These are phyloP conservation scores for Lagocephalus sceleratus DNA, from an alignment of 2,797 vertebrate genomes.

Conservation along the genomic window DNA sequence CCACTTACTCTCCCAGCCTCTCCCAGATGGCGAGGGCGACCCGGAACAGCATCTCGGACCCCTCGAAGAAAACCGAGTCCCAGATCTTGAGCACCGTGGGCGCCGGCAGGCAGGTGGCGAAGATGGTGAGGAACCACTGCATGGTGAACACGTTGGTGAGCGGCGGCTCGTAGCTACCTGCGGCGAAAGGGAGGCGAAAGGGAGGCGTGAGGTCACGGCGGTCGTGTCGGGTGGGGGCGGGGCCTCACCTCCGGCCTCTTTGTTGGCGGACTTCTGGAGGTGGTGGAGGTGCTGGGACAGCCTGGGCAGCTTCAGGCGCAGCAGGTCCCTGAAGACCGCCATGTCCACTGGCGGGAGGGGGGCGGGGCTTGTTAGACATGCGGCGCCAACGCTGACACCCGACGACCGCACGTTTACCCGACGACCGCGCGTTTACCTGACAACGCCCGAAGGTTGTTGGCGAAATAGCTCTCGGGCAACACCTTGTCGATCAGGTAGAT, in stretches of 20 bases:
- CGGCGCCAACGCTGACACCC: too few species aligned
- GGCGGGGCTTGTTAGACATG: not conserved
- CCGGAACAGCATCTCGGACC: slow-evolving; percentile 93
- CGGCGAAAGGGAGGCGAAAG: too few species aligned
- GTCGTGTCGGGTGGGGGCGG: not conserved
- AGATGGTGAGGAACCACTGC: slow-evolving; percentile 99
- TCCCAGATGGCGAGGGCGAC: slow-evolving; percentile 96
- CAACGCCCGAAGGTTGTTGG: slow-evolving; percentile 93
- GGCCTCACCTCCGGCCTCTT: slow-evolving; percentile 86
- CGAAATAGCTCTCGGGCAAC: slow-evolving; percentile 97
- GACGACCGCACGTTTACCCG: too few species aligned
- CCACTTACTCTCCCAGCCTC: slow-evolving; percentile 90
- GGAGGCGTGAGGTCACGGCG: not conserved
- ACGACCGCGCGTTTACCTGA: slow-evolving; percentile 74
- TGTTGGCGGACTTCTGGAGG: slow-evolving; percentile 91
- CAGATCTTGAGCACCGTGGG: slow-evolving; percentile 96
- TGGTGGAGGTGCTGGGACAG: slow-evolving; percentile 92
- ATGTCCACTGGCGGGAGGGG: slow-evolving; percentile 83
- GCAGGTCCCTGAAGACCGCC: slow-evolving; percentile 96
- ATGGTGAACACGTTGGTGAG: slow-evolving; percentile 99
- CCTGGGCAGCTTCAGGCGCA: slow-evolving; percentile 90
- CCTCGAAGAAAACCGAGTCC: slow-evolving; percentile 98
- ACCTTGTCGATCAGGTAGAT: slow-evolving; percentile 99
- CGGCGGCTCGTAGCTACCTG: slow-evolving; percentile 96
- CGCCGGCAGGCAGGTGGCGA: slow-evolving; percentile 95